Evolutionary conservation across 1,140 invertebrate genomes (phyloP).

Genomic region (Cryptotermes secundus): DNA sequence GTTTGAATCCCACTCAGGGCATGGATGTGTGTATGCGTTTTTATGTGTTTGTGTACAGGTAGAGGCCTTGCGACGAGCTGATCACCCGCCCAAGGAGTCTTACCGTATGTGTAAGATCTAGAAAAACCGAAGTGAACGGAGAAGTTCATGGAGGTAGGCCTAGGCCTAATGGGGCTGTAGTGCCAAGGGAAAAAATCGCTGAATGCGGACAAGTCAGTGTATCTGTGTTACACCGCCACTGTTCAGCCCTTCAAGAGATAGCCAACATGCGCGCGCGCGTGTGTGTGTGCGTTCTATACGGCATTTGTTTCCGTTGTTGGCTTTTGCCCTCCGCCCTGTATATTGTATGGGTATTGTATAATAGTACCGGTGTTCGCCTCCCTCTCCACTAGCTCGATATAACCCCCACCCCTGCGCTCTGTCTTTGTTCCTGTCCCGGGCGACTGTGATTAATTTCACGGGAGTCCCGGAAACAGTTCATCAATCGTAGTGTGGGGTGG

Average conservation of each 20-base stretch:
- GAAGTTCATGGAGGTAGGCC: too few relatives aligned
- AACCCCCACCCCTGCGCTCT: background rate
- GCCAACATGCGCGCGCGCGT: background rate
- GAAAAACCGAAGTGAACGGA: too few relatives aligned
- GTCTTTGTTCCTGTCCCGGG: background rate
- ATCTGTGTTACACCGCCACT: background rate
- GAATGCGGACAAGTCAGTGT: too few relatives aligned
- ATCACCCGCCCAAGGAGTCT: too few relatives aligned
- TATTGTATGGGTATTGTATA: constrained; percentile 18
- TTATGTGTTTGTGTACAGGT: too few relatives aligned
- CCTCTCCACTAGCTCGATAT: background rate
- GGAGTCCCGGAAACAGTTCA: constrained; percentile 26
- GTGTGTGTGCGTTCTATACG: background rate
- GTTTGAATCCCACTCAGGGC: too few relatives aligned
- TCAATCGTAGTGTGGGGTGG: constrained; percentile 10
- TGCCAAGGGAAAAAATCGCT: too few relatives aligned
- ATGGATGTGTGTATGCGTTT: too few relatives aligned
- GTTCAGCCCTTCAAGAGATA: background rate
- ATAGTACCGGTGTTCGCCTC: background rate
- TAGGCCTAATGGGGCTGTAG: too few relatives aligned
- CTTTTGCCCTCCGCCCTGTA: constrained; percentile 12
- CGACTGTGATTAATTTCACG: constrained; percentile 21
- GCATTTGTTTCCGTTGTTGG: constrained; percentile 15
- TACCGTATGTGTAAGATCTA: too few relatives aligned
- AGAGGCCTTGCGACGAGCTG: too few relatives aligned